Conservation (phyloP, 2,797 vertebrate species). For the Periparus ater region DNA sequence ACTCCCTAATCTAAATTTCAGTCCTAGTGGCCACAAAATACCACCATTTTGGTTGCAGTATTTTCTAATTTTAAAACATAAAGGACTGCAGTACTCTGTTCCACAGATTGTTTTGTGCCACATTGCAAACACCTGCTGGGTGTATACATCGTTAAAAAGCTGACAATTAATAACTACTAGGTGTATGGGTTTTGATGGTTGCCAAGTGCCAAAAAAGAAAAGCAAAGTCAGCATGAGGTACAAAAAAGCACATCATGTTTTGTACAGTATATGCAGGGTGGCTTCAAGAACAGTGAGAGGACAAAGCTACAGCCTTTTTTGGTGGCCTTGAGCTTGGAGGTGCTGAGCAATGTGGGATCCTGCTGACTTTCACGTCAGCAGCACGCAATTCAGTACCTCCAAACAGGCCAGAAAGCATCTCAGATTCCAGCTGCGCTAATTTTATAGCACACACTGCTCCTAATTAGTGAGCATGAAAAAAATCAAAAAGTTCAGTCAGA, state of each 20-base stretch:
- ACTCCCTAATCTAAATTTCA: background rate
- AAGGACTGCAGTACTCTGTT: background rate
- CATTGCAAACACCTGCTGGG: background rate
- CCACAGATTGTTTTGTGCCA: background rate
- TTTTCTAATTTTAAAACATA: background rate
- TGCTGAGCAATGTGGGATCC: background rate
- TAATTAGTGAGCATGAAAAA: slow-evolving; percentile 1
- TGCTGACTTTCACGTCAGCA: background rate
- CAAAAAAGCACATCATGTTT: background rate
- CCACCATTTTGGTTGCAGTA: background rate
- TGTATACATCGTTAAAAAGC: background rate
- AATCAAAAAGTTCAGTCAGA: background rate
- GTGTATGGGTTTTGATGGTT: background rate
- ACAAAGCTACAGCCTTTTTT: background rate
- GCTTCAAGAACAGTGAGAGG: background rate
- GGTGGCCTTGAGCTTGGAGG: background rate
- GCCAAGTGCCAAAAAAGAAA: background rate
- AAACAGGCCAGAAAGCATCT: background rate
- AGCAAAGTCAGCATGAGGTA: background rate
- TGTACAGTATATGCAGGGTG: background rate
- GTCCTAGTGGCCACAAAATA: background rate
- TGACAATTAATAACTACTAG: background rate
- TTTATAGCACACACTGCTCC: background rate
- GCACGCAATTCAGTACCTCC: background rate
- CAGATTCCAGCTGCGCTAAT: background rate